Percentiles rank a stretch among this genome's conserved stretches.
phyloP scores from a whole-genome alignment of 2,113 vertebrate genomes.

The Hiodon alosoides region DNA sequence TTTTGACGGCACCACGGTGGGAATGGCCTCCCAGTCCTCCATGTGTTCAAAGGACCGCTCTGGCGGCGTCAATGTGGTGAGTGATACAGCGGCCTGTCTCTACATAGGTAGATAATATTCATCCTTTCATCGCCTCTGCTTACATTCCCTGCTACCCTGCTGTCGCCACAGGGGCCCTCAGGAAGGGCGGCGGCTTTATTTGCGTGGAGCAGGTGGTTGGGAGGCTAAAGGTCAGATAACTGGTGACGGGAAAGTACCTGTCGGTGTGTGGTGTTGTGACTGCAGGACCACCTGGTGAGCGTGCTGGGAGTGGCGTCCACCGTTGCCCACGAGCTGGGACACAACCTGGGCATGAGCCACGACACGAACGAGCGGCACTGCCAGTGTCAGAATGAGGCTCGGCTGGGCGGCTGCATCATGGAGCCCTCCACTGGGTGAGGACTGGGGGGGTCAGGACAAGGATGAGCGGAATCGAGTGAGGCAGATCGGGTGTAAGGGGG shows the following conservation, averaged over 20 bases:
- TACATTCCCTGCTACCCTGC: too few species aligned
- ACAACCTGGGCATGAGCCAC: conserved; percentile 86
- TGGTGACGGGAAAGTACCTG: not conserved
- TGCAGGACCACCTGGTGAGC: conserved; percentile 79
- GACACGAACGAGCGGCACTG: conserved; percentile 64
- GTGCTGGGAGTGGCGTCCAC: conserved; percentile 81
- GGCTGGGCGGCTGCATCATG: conserved; percentile 88
- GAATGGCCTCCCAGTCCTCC: conserved; percentile 79
- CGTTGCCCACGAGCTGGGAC: conserved; percentile 85
- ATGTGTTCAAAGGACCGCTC: conserved; percentile 80
- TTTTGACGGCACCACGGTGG: conserved; percentile 72
- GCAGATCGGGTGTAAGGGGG: not conserved
- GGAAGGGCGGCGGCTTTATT: not conserved
- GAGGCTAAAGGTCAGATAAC: not conserved
- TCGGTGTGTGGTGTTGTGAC: not conserved
- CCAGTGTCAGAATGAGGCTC: conserved; percentile 62
- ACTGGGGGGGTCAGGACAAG: too few species aligned
- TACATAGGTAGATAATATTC: too few species aligned
- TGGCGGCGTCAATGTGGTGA: conserved; percentile 83
- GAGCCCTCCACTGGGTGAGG: conserved; percentile 78
- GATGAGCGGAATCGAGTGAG: not conserved
- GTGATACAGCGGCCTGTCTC: conserved; percentile 32
- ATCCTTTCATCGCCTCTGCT: too few species aligned
- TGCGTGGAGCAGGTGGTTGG: too few species aligned
- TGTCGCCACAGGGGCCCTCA: not conserved